These are phyloP conservation scores for Herpetotheres cachinnans DNA, from an alignment of 2,113 vertebrate species.

Conservation along the genomic window DNA sequence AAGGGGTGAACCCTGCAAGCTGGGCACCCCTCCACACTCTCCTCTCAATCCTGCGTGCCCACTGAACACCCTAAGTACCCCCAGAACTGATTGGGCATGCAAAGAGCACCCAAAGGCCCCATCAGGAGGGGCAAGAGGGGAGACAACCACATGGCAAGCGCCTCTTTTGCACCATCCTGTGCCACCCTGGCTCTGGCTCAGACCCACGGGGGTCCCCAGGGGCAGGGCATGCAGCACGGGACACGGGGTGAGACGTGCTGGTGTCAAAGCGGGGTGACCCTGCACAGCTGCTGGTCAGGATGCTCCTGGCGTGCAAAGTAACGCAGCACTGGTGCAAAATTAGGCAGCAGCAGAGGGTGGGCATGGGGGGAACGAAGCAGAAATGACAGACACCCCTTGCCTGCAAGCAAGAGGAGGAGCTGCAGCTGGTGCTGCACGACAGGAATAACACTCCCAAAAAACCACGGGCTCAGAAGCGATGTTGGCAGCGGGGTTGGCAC, in stretches of 20 bases:
- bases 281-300: accelerated
- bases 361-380: accelerated
- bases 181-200: neutral
- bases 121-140: neutral
- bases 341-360: accelerated
- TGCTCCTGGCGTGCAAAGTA: neutral
- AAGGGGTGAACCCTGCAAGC: neutral
- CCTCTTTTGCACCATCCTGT: neutral
- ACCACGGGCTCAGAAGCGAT: accelerated
- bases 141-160: accelerated
- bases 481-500: neutral
- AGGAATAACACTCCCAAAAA: neutral
- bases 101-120: neutral
- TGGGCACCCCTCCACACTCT: neutral
- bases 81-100: neutral
- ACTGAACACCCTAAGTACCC: neutral
- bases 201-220: accelerated
- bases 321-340: neutral
- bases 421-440: accelerated
- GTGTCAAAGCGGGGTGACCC: neutral
- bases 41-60: neutral
- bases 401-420: neutral
- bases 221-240: neutral
- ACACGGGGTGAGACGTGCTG: accelerated
- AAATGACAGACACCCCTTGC: accelerated